Conservation (phyloP, 2,888 invertebrate species). For the Gerosis bhagava region DNA sequence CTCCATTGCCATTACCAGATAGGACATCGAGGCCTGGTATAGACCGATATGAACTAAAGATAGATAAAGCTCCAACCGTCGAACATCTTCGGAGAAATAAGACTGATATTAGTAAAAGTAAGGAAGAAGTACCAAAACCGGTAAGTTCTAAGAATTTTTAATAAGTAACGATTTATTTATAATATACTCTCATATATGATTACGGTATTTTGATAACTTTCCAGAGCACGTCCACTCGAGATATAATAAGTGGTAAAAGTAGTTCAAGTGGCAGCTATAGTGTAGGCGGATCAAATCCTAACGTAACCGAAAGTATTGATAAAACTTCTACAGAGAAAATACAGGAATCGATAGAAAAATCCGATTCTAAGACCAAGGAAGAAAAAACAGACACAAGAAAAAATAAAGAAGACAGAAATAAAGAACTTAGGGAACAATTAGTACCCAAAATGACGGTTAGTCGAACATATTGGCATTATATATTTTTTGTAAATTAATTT, state of each 20-base stretch:
- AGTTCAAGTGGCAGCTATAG: slow-evolving; percentile 79
- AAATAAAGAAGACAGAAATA: slow-evolving; percentile 34
- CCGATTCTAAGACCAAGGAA: slow-evolving; percentile 43
- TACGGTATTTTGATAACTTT: too few species aligned
- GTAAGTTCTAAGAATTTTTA: slow-evolving; percentile 36
- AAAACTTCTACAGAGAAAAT: slow-evolving; percentile 56
- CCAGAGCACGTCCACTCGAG: slow-evolving; percentile 49
- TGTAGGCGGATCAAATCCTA: slow-evolving; percentile 73
- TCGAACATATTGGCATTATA: too few species aligned
- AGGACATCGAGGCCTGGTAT: slow-evolving; percentile 56
- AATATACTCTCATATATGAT: too few species aligned
- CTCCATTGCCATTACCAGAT: slow-evolving; percentile 71
- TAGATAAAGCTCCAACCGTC: slow-evolving; percentile 57
- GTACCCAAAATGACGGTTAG: slow-evolving; percentile 71
- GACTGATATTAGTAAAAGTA: slow-evolving; percentile 69
- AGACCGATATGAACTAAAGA: slow-evolving; percentile 71
- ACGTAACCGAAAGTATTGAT: slow-evolving; percentile 59
- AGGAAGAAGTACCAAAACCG: slow-evolving; percentile 56
- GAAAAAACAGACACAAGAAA: slow-evolving; percentile 45
- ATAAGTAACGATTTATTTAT: too few species aligned
- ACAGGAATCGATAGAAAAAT: slow-evolving; percentile 50
- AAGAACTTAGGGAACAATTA: slow-evolving; percentile 56
- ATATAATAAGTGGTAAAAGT: slow-evolving; percentile 71
- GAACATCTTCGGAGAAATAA: slow-evolving; percentile 71
- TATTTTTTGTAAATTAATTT: too few species aligned